These are phyloP conservation scores for Myiozetetes cayanensis DNA, from an alignment of 2,113 vertebrate species.

Conservation along the genomic window DNA sequence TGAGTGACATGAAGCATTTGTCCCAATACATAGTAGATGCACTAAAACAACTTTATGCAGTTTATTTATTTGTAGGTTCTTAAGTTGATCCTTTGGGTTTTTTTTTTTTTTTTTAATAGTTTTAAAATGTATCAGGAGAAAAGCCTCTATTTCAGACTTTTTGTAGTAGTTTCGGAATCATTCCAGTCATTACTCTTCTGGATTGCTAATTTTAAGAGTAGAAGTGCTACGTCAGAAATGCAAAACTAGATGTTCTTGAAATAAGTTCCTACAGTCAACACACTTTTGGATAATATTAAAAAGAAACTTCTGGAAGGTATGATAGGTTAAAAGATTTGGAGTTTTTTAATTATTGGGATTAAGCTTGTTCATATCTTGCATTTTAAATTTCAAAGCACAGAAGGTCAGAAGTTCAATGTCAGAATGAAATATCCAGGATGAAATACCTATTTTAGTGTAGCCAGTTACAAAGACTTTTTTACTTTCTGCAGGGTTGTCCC, in stretches of 20 bases:
- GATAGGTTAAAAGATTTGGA: not conserved
- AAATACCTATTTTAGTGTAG: not conserved
- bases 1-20: not conserved
- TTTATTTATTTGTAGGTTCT: not conserved
- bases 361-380: not conserved
- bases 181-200: not conserved
- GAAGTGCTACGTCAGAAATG: not conserved
- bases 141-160: not conserved
- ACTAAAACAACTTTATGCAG: not conserved
- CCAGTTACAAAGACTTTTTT: not conserved
- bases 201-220: not conserved
- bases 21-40: not conserved
- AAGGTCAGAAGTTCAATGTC: not conserved
- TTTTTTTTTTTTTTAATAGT: not conserved
- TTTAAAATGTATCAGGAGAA: not conserved
- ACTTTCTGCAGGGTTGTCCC: not conserved
- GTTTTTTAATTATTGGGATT: not conserved
- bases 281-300: not conserved
- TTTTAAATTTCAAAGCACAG: not conserved
- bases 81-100: not conserved
- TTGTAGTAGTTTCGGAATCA: not conserved
- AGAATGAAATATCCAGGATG: not conserved
- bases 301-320: not conserved
- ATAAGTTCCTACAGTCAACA: not conserved
- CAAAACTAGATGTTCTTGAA: not conserved